Evolutionary conservation across 2,113 vertebrate genomes (phyloP).

Genomic region (Picathartes gymnocephalus): DNA sequence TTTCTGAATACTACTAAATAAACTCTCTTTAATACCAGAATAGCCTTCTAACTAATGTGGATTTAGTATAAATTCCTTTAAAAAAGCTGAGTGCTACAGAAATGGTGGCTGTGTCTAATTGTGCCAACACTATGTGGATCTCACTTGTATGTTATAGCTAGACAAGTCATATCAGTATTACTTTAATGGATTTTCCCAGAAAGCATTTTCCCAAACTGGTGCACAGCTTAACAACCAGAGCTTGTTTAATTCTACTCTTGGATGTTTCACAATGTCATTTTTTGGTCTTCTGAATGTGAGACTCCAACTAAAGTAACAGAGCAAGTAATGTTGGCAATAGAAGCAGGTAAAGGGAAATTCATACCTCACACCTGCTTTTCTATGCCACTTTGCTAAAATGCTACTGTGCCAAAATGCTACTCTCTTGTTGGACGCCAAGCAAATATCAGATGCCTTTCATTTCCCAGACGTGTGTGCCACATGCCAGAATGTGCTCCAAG

Average conservation of each 20-base stretch:
- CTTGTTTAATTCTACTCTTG: not conserved
- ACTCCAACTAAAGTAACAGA: not conserved
- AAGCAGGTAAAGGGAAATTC: constrained; percentile 53
- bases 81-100: not conserved
- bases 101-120: not conserved
- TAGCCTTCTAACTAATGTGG: not conserved
- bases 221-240: not conserved
- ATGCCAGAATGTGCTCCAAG: not conserved
- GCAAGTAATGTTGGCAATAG: constrained; percentile 6
- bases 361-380: constrained; percentile 37
- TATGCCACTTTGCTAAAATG: not conserved
- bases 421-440: constrained; percentile 32
- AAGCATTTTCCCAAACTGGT: not conserved
- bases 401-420: constrained; percentile 23
- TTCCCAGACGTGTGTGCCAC: constrained; percentile 1
- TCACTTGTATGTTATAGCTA: not conserved
- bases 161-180: not conserved
- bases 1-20: not conserved
- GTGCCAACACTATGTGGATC: not conserved
- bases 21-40: not conserved
- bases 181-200: constrained; percentile 10
- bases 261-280: not conserved
- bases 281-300: not conserved
- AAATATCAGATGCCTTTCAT: constrained; percentile 43
- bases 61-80: not conserved